Evolutionary conservation across 2,888 invertebrate species (phyloP), one percentile per base, ranked within the genome.

Genomic region (Cephus pulcher): DNA sequence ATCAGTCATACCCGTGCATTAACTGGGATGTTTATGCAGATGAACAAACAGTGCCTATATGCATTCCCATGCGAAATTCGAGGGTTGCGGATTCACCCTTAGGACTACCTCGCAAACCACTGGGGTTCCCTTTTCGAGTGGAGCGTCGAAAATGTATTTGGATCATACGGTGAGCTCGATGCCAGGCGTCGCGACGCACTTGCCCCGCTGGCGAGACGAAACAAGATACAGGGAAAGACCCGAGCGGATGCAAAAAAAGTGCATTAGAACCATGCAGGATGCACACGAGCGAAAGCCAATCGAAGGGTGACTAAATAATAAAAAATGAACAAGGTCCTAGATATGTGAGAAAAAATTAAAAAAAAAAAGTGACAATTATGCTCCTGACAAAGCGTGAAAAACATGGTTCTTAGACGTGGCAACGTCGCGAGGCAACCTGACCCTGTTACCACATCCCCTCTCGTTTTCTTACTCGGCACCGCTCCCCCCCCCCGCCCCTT

Each of bases 401-500:
- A 56, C 15, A 56, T 9, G 23, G 6, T 23, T 56, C 23, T 23
- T 9, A n/a, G 56, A 76, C 75, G 75, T 76, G 76, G 76, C 78
- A 76, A 75, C 78, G 76, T 75, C 68, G 76, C 40, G 34, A 30
- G 69, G 68, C 74, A 75, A 79, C 78, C 78, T 74, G 78, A 80
- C 74, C 74, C 76, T 79, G 76, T 75, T 76, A 76, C 80, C 76
- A 80, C 73, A 76, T 76, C 73, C 76, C 76, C 74, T 70, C 70
- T 69, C 37, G 32, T 30, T 74, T 34, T 37, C 77, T 77, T 75
- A 34, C 74, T 74, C 33, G 74, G 15, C 9, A 35, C 30, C 34
- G 23, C 35, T 34, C 30, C 34, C 34, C 30, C 30, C 30, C 30
- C 23, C 15, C 40, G 6, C 40, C 40, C 40, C 40, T 9, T 9